Base-by-base conservation (phyloP, 1,140 invertebrate species). In the Coptotermes formosanus region DNA sequence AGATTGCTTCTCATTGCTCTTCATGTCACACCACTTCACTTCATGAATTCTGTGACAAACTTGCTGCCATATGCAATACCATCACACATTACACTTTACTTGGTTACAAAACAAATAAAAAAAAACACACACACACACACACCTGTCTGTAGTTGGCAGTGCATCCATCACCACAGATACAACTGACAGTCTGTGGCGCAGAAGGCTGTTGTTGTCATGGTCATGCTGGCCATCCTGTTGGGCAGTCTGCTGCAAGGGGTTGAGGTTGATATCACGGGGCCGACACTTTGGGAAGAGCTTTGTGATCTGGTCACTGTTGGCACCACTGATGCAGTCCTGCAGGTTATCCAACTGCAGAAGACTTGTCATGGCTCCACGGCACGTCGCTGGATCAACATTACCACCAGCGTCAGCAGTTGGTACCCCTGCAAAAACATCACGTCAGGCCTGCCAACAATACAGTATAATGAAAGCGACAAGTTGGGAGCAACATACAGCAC, bases 261-360 rank as follows among this genome's bases (percentile, higher is more conserved):
- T 94, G 90, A 94, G 92, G 90, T 93, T 94, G 88, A 92, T 92
- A 89, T 92, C 92, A 90, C 94, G 92, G 87, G 95, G 95, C 88
- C 95, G 93, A 92, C 95, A 96, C 94, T 96, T 96, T 88, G 95
- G 95, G 92, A 97, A 97, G 87, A 96, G 93, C 90, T 95, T 93
- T 88, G 94, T 95, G 91, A 96, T 96, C 91, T 95, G 94, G 92
- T 96, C 95, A 90, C 93, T 94, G n/a, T 25, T 64, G 89, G 90
- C 92, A 89, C 91, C 92, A 89, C 90, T 90, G 87, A 90, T 90
- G 89, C 90, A 90, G 87, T 90, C 89, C 25, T 64, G 59, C 89
- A 91, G 90, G 89, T 91, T 91, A 89, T 92, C 90, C 87, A 91
- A 88, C 87, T 91, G 88, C 88, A 91, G 89, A 90, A 92, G 89